Percentiles rank a stretch among this genome's conserved stretches.
Evolutionary conservation across 2,113 vertebrate species (phyloP).

Genomic region (Haemorhous mexicanus): DNA sequence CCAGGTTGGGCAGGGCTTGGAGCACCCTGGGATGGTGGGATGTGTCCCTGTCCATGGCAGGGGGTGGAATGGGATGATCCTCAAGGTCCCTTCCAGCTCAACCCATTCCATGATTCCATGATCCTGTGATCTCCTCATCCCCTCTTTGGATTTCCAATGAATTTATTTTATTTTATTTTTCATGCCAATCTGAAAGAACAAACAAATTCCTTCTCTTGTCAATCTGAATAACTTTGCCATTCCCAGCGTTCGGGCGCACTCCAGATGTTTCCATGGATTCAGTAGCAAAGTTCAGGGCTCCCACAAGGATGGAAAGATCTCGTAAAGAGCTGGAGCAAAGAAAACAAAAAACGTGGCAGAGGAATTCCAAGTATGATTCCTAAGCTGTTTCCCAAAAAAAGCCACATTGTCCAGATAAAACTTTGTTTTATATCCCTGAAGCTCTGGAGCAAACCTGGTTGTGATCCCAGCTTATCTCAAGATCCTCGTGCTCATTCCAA

Average conservation of each 20-base stretch:
- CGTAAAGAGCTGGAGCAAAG: not conserved
- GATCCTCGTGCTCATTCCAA: not conserved
- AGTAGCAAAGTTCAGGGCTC: not conserved
- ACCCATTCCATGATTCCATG: not conserved
- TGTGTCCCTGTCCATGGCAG: rapidly evolving
- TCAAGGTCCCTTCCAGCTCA: not conserved
- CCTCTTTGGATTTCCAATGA: constrained; percentile 67
- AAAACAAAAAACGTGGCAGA: not conserved
- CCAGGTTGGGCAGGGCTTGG: rapidly evolving
- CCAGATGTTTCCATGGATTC: not conserved
- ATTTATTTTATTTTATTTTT: not conserved
- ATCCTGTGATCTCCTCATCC: constrained; percentile 22
- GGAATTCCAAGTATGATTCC: not conserved
- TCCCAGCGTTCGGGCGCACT: not conserved
- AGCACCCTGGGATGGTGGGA: rapidly evolving
- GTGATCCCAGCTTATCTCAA: not conserved
- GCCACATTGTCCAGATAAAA: not conserved
- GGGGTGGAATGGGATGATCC: no score
- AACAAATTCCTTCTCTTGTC: not conserved
- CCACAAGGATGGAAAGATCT: not conserved
- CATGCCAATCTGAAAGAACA: constrained; percentile 44
- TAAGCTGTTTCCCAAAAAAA: not conserved
- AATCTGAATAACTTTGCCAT: not conserved
- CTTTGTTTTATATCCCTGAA: not conserved
- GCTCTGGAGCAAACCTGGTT: not conserved